Evolutionary conservation across 1,140 invertebrate genomes (phyloP).

Genomic region (Galleria mellonella): DNA sequence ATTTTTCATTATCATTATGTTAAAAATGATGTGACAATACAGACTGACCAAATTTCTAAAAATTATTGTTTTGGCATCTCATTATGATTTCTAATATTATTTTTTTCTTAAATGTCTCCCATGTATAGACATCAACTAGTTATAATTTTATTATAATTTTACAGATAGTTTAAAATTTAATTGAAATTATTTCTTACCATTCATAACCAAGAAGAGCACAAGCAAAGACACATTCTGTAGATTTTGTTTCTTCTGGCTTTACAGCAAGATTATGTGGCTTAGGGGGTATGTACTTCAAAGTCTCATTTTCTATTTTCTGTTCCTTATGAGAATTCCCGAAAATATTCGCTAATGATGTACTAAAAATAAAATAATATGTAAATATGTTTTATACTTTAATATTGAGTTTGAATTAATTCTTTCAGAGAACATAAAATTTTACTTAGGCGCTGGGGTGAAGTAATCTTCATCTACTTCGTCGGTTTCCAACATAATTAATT

Average conservation of each 20-base stretch:
- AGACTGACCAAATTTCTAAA: too few relatives aligned
- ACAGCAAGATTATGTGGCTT: constrained; percentile 20
- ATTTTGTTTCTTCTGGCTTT: constrained; percentile 34
- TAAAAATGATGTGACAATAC: too few relatives aligned
- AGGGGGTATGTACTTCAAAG: constrained; percentile 50
- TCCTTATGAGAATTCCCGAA: constrained; percentile 31
- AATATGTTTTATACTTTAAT: neutral
- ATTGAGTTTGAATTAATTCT: too few relatives aligned
- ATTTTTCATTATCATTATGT: too few relatives aligned
- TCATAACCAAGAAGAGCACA: constrained; percentile 44
- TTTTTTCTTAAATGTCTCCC: too few relatives aligned
- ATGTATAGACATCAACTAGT: too few relatives aligned
- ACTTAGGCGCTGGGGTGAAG: constrained; percentile 53
- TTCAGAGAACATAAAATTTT: constrained; percentile 6
- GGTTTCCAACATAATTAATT: constrained; percentile 37
- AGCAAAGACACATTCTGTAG: constrained; percentile 42
- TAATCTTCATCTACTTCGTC: constrained; percentile 59
- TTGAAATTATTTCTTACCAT: constrained; percentile 34
- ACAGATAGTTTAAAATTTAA: too few relatives aligned
- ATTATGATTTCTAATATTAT: too few relatives aligned
- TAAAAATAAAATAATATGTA: constrained; percentile 15
- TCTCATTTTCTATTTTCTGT: constrained; percentile 28
- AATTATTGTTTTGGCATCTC: too few relatives aligned
- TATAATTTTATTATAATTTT: too few relatives aligned
- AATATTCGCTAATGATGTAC: constrained; percentile 52